phyloP scores from a whole-genome alignment of 2,797 vertebrate genomes.

The Pseudochromis fuscus region DNA sequence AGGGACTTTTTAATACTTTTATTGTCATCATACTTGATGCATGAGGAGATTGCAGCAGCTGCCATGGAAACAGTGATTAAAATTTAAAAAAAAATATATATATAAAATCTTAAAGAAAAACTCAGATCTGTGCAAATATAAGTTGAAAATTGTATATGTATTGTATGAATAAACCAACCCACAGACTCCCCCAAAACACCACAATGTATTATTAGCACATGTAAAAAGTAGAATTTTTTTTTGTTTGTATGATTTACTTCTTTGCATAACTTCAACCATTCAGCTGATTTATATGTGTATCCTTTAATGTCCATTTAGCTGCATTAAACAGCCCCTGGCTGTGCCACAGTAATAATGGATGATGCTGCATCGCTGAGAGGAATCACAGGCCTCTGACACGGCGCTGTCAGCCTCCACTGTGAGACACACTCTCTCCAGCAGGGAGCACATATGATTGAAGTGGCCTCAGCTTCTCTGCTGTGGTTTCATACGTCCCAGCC shows the following conservation, averaged over 20 bases:
- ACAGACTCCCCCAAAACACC: no score
- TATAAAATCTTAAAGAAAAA: no score
- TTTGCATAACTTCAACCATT: not conserved
- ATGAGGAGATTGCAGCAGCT: no score
- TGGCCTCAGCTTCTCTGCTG: not conserved
- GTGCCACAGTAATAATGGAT: conserved; percentile 25
- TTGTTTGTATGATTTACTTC: not conserved
- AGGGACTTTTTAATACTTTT: no score
- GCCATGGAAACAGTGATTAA: no score
- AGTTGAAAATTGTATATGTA: no score
- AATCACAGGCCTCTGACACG: conserved; percentile 29
- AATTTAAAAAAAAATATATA: no score
- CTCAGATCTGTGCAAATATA: no score
- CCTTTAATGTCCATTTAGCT: not conserved
- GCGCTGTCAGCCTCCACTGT: conserved; percentile 20
- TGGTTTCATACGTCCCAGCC: conserved; percentile 5
- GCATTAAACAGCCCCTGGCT: not conserved
- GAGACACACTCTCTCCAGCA: conserved; percentile 18
- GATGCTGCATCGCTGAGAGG: conserved; percentile 29
- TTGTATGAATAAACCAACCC: no score
- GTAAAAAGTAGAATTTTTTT: no score
- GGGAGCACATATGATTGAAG: conserved; percentile 16
- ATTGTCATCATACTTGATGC: no score
- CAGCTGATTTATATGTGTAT: not conserved
- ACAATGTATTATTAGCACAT: no score